Evolutionary conservation across 2,113 vertebrate species (phyloP), one percentile per base, ranked within the genome.

Genomic region (Anarhynchus alexandrinus): DNA sequence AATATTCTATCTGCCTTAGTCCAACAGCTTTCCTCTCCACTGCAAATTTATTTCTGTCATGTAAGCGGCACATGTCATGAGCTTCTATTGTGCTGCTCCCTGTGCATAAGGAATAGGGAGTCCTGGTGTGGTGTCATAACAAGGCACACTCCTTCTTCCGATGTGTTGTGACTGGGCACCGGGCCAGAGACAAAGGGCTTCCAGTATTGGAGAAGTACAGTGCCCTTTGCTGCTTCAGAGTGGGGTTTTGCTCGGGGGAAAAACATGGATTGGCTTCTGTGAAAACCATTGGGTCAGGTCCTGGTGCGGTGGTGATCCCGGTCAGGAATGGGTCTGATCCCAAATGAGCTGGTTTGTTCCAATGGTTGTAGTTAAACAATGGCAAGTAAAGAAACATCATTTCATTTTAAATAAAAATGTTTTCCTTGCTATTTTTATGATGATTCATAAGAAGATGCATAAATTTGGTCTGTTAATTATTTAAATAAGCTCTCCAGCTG

Each of bases 101-200:
- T 69, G 64, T 64, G 64, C 8, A 2, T 55, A 43, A 30, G 87
- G 90, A 86, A 64, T 30, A 49, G n/a, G 1, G 11, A 66, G 59
- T 55, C 43, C 66, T 55, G 72, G 29, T 54, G 67, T 12, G 42
- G 45, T 81, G 69, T 81, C 72, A 12, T 7, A 74, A 19, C 0
- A 2, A 78, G 30, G 54, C 30, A 40, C 27, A 4, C 3, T 54
- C 7, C 0, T 43, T 74, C 55, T 47, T 88, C 72, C 2, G 0
- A 38, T 20, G 82, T 81, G 85, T 6, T 82, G 73, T 87, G 64
- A 21, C 82, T 88, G 92, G 92, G 90, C 90, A 79, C 64, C 26
- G 18, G 38, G 85, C 90, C 93, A 95, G 58, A 90, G 58, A 86
- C 42, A 73, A 74, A 92, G 64, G 36, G 11, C 88, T 92, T 93